These are phyloP conservation scores for Drosophila austrosaltans DNA, from an alignment of 2,888 invertebrate species.

Conservation along the genomic window DNA sequence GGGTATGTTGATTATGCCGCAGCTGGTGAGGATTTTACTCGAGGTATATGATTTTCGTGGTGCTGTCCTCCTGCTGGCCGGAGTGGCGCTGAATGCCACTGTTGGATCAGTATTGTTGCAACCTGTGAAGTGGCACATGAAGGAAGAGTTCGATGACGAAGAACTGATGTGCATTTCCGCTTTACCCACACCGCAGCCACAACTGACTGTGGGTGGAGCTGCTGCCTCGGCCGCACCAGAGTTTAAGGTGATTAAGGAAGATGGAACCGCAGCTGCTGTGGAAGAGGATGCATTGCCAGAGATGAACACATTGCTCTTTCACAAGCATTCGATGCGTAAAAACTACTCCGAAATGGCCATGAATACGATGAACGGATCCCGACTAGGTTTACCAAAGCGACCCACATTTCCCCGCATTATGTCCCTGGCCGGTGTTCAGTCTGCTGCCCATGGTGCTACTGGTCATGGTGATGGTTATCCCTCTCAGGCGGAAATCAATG, in stretches of 20 bases:
- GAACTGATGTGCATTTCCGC: slow-evolving; percentile 80
- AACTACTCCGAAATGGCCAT: slow-evolving; percentile 83
- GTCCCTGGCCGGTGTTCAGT: slow-evolving; percentile 81
- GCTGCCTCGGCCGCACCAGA: slow-evolving; percentile 80
- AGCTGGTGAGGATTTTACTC: slow-evolving; percentile 87
- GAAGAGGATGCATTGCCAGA: slow-evolving; percentile 85
- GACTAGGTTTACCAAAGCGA: slow-evolving; percentile 81
- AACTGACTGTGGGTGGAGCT: slow-evolving; percentile 42
- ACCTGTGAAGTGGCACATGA: slow-evolving; percentile 89
- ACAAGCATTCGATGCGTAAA: slow-evolving; percentile 82
- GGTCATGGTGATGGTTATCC: slow-evolving; percentile 70
- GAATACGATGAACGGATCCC: slow-evolving; percentile 81
- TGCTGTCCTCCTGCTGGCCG: slow-evolving; percentile 88
- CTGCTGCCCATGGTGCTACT: slow-evolving; percentile 67
- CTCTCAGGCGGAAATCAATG: slow-evolving; percentile 84
- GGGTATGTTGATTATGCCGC: slow-evolving; percentile 92
- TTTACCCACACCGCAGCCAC: slow-evolving; percentile 68
- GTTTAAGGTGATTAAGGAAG: slow-evolving; percentile 89
- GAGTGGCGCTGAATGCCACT: slow-evolving; percentile 87
- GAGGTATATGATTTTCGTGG: slow-evolving; percentile 88
- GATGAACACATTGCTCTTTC: slow-evolving; percentile 82
- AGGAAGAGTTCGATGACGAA: slow-evolving; percentile 83
- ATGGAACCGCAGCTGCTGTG: slow-evolving; percentile 78
- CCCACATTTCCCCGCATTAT: slow-evolving; percentile 83
- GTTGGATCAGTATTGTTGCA: slow-evolving; percentile 88